Evolutionary conservation across 2,888 invertebrate genomes (phyloP), one percentile per base, ranked within the genome.

Genomic region (Eurytoma adleriae): DNA sequence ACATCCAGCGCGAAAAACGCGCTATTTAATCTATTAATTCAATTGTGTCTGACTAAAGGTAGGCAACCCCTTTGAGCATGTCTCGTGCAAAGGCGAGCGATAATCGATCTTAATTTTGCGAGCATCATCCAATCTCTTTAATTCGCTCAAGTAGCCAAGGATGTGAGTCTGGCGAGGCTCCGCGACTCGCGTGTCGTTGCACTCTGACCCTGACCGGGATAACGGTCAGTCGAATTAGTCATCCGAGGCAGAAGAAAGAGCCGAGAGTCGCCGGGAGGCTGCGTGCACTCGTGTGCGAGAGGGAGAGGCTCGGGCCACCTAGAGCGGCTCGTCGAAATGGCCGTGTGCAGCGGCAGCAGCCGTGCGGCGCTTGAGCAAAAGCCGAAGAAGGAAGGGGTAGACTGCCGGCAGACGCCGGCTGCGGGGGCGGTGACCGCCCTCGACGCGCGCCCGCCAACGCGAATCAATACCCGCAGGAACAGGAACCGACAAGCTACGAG

Each of bases 381-480:
- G 78, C 54, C 56, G 56, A 59, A 59, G 69, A 82, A 81, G 82
- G 79, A 72, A 87, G 86, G 86, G 89, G 89, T 88, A 90, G 90
- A 90, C 90, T 86, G 87, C 85, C 86, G 88, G 89, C 88, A 90
- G 90, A 90, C 90, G 88, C 86, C 86, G 88, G 86, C 88, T 86
- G 86, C 75, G 90, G 90, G 90, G 90, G 90, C 90, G 90, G 90
- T 89, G 90, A 90, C 90, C 90, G 90, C 87, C 80, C 80, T 80
- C 70, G 73, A 69, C 56, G 52, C 14, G 64, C 80, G 71, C 69
- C 89, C 89, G 88, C 89, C 90, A 88, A 90, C 90, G 89, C 89
- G 90, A 90, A 90, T 90, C 90, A 90, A 90, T 90, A 90, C 90
- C 90, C 90, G 90, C 90, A 90, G 90, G 89, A 90, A 90, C 90